Base-by-base conservation (phyloP, 1,140 invertebrate genomes). In the Theocolax elegans region DNA sequence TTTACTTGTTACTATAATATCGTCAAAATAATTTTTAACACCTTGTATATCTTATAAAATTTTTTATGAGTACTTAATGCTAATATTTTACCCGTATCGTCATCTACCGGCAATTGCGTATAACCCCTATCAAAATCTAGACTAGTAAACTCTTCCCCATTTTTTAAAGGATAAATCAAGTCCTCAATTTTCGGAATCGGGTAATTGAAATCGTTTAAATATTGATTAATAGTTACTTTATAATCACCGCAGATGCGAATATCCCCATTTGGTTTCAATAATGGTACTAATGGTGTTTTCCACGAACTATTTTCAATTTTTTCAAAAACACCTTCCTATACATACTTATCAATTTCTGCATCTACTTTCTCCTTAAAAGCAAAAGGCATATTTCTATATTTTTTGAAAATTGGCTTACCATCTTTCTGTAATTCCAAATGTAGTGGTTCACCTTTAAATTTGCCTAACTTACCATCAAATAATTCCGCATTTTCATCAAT, bases 21-120 rank as follows among this genome's bases (percentile, higher is more conserved):
- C n/a, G n/a, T n/a, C n/a, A n/a, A n/a, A n/a, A n/a, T n/a, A n/a
- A n/a, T n/a, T n/a, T n/a, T n/a, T n/a, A n/a, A n/a, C n/a, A 65
- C 21, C 62, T 70, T 21, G 8, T 12, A 63, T 1, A 8, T 58
- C 58, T 25, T 68, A 44, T 25, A 70, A 29, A 44, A 67, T 17
- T 54, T 74, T 71, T 27, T 56, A 29, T 54, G 60, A 1, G 70
- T 74, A 15, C 54, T 69, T 29, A 13, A 63, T 21, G 73, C 44
- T 12, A 70, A 44, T 3, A 51, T 15, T 25, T 12, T 38, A 17
- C 12, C 1, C 17, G 31, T 53, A 4, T 65, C 29, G 2, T 65
- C 31, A 8, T n/a, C 7, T 2, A 65, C 46, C 10, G 3, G 1
- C 12, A 74, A 48, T 19, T 74, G 69, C 35, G 68, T 66, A 12